A percentile compares a stretch with the other conserved stretches of the same genome.
phyloP scores from a whole-genome alignment of 2,888 invertebrate genomes.

The Parapristionchus giblindavisi region DNA sequence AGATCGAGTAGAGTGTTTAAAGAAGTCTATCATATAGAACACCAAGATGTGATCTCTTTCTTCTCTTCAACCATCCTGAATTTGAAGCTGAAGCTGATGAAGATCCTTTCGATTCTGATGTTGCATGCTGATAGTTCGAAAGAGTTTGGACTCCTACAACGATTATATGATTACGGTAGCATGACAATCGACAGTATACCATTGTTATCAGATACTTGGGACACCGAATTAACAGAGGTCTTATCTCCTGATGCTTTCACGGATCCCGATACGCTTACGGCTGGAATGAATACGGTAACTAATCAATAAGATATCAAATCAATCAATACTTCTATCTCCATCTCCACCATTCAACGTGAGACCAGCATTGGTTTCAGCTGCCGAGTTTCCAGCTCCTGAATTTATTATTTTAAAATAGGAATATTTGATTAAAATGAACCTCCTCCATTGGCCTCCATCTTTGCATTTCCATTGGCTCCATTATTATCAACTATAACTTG shows the following conservation, averaged over 20 bases:
- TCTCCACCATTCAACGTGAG: slow-evolving; percentile 18
- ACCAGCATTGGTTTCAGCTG: slow-evolving; percentile 28
- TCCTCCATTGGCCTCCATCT: slow-evolving; percentile 38
- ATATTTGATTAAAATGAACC: slow-evolving; percentile 12
- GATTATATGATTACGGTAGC: slow-evolving; percentile 2
- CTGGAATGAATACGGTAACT: not conserved
- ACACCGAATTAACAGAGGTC: slow-evolving; percentile 50
- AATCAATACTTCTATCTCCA: slow-evolving; percentile 1
- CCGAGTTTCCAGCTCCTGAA: slow-evolving; percentile 28
- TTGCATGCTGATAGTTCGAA: slow-evolving; percentile 50
- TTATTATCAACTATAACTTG: slow-evolving; percentile 41
- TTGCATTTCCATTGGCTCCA: slow-evolving; percentile 24
- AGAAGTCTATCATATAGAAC: slow-evolving; percentile 31
- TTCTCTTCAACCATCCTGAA: slow-evolving; percentile 33
- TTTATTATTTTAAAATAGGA: not conserved
- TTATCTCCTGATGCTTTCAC: slow-evolving; percentile 49
- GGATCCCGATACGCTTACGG: slow-evolving; percentile 41
- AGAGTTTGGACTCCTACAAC: slow-evolving; percentile 49
- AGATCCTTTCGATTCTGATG: slow-evolving; percentile 45
- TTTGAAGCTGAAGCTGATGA: slow-evolving; percentile 39
- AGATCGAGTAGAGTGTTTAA: too few relatives aligned
- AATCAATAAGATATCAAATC: not conserved
- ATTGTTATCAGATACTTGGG: slow-evolving; percentile 46
- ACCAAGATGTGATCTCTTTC: slow-evolving; percentile 22
- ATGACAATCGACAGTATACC: slow-evolving; percentile 38